These are phyloP conservation scores for Cryptops parisi DNA, from an alignment of 2,888 invertebrate genomes.

Conservation along the genomic window DNA sequence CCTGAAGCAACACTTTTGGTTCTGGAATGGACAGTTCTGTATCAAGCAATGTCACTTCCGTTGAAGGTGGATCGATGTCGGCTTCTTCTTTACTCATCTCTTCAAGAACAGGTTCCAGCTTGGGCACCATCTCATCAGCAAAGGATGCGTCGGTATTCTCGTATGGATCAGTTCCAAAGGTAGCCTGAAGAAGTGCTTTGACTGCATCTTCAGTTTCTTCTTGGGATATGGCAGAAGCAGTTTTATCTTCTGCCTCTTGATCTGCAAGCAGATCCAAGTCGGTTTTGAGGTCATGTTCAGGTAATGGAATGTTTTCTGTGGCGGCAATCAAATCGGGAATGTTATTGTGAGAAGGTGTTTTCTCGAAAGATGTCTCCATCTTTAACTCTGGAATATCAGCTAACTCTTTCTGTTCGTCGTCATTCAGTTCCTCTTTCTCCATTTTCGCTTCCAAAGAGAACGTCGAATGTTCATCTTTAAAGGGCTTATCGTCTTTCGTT, in stretches of 20 bases:
- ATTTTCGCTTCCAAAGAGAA: slow-evolving; percentile 40
- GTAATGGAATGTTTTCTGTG: slow-evolving; percentile 6
- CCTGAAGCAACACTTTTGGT: too few species aligned
- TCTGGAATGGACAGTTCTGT: background rate
- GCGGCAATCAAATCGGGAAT: slow-evolving; percentile 3
- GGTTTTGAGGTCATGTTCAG: slow-evolving; percentile 21
- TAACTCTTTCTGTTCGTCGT: slow-evolving; percentile 69
- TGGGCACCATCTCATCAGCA: slow-evolving; percentile 6
- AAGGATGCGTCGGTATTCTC: slow-evolving; percentile 14
- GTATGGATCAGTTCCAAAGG: slow-evolving; percentile 38
- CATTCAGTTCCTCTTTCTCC: slow-evolving; percentile 54
- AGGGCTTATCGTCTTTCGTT: slow-evolving; percentile 35
- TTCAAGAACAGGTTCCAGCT: slow-evolving; percentile 19
- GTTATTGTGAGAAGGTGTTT: slow-evolving; percentile 2
- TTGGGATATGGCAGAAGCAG: slow-evolving; percentile 68
- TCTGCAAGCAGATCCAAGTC: slow-evolving; percentile 27
- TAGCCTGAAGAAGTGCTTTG: slow-evolving; percentile 70
- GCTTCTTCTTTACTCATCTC: slow-evolving; percentile 38
- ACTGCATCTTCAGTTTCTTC: slow-evolving; percentile 88
- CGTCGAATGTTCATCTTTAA: slow-evolving; percentile 45
- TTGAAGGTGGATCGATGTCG: slow-evolving; percentile 46
- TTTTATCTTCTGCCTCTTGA: slow-evolving; percentile 54
- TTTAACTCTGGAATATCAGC: slow-evolving; percentile 27
- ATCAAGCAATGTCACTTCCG: slow-evolving; percentile 38
- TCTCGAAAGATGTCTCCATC: slow-evolving; percentile 10